Evolutionary conservation across 2,113 vertebrate species (phyloP).

Genomic region (Falcunculus frontatus): DNA sequence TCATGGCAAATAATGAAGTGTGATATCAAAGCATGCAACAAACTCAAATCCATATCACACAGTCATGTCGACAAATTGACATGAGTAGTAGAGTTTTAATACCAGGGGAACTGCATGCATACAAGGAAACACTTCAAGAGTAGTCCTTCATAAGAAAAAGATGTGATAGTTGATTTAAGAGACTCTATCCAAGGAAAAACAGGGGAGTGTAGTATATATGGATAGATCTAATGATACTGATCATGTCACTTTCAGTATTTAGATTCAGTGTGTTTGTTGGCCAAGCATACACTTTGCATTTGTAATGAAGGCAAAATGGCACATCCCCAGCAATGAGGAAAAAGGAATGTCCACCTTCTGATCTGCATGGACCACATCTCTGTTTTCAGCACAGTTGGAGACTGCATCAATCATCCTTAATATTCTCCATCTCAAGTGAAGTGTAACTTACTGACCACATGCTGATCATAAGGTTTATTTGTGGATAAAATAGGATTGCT

Average conservation of each 20-base stretch:
- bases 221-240: neutral
- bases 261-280: neutral
- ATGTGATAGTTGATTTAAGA: neutral
- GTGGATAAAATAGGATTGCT: neutral
- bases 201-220: neutral
- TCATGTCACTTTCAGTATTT: neutral
- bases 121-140: neutral
- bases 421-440: neutral
- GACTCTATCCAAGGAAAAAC: neutral
- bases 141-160: neutral
- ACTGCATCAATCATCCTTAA: neutral
- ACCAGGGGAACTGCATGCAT: neutral
- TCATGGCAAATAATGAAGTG: neutral
- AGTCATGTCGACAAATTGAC: accelerated
- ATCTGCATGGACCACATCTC: neutral
- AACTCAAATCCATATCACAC: neutral
- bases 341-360: neutral
- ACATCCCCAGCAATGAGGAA: neutral
- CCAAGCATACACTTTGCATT: neutral
- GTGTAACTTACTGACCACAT: neutral
- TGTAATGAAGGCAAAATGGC: neutral
- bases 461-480: neutral
- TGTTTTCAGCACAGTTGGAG: neutral
- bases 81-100: neutral
- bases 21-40: neutral